Base-by-base conservation (phyloP, 2,888 invertebrate genomes). In the Leucophora obtusa region DNA sequence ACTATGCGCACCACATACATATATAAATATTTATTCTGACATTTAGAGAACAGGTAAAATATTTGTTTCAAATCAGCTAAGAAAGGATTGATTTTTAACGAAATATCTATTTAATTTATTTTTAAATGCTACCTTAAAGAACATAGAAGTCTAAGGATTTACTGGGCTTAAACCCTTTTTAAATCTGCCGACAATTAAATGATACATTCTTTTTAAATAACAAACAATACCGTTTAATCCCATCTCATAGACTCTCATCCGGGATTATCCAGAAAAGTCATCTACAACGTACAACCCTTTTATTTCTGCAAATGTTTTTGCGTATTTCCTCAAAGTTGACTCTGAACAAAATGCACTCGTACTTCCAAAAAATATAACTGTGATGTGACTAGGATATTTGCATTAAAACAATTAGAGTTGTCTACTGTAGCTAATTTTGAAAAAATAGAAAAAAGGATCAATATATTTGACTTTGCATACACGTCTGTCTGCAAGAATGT, bases 381-480 rank as follows among this genome's bases (percentile, higher is more conserved):
- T 14, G 43, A 14, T 43, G 14, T 47, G 43, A 47, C 43, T 47
- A n/a, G 43, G n/a, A 47, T 11, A 47, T 59, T 53, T 74, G 74
- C 73, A 72, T 79, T 82, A 0, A 77, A 83, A 85, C 84, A 86
- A 86, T 86, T 86, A 85, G 85, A 84, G 82, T 84, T 84, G 86
- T 87, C 86, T 85, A 84, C 85, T 83, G 86, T 86, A 87, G 85
- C 86, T 86, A 87, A 87, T 87, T 87, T 88, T 47, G 43, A 82
- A 60, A 78, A 73, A 21, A 43, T 53, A 73, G 62, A 72, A 79
- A 78, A 76, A 73, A 81, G 71, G 72, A 71, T 53, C 59, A 77
- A 1, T 7, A 28, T 1, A 28, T 1, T 3, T 4, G 28, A 62
- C 72, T 84, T 84, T 85, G 84, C 85, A 85, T 85, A 83, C 51